These are phyloP conservation scores for Rhagoletis pomonella DNA, from an alignment of 1,140 invertebrate genomes.

Conservation along the genomic window DNA sequence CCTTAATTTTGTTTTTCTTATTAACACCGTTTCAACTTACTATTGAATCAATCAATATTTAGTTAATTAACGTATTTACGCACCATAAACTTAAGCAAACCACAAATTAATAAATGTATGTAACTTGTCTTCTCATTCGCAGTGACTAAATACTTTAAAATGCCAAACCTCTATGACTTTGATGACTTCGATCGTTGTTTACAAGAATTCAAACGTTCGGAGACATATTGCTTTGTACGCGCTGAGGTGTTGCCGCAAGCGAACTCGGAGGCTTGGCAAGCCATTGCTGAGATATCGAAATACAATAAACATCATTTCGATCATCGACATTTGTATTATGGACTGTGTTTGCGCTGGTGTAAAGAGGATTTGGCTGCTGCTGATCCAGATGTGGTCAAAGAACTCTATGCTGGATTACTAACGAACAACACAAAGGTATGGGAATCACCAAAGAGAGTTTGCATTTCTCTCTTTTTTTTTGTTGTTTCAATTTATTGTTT, in stretches of 20 bases:
- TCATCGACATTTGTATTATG: constrained; percentile 76
- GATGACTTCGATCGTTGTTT: constrained; percentile 76
- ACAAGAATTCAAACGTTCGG: constrained; percentile 64
- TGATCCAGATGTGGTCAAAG: constrained; percentile 56
- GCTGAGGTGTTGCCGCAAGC: constrained; percentile 71
- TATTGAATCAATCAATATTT: too few species aligned
- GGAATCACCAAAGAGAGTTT: not conserved
- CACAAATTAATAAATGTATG: too few species aligned
- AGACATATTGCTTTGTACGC: constrained; percentile 75
- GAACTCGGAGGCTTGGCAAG: constrained; percentile 72
- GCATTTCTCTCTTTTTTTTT: not conserved
- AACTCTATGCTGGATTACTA: constrained; percentile 63
- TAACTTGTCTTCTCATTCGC: constrained; percentile 57
- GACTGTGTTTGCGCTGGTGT: constrained; percentile 74
- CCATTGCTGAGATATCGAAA: constrained; percentile 75
- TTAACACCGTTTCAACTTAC: too few species aligned
- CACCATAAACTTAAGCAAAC: too few species aligned
- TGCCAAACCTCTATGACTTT: constrained; percentile 75
- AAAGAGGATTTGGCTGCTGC: constrained; percentile 61
- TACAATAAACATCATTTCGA: constrained; percentile 76
- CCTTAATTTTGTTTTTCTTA: too few species aligned
- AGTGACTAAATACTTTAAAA: constrained; percentile 76
- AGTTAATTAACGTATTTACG: too few species aligned
- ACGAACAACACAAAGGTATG: constrained; percentile 69
- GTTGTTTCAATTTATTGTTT: not conserved